Evolutionary conservation across 2,888 invertebrate species (phyloP).

Genomic region (Griposia aprilina): DNA sequence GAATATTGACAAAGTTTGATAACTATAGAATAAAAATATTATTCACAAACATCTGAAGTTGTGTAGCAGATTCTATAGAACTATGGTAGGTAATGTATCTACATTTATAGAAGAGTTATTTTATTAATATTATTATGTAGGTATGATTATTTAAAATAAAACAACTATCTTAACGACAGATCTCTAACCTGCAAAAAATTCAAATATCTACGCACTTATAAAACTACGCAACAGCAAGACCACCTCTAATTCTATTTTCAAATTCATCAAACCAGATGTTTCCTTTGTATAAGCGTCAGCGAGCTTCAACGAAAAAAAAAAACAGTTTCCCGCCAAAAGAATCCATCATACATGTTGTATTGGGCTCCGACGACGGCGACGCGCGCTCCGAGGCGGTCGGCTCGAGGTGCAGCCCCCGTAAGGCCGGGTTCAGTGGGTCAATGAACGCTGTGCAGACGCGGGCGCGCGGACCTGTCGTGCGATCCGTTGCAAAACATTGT

Average conservation of each 20-base stretch:
- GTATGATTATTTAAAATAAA: background rate
- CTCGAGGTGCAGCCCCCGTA: conserved; percentile 66
- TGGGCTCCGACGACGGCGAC: conserved; percentile 43
- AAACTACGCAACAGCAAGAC: conserved; percentile 33
- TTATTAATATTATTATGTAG: background rate
- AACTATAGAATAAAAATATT: background rate
- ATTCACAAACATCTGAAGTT: conserved; percentile 5
- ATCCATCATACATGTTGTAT: conserved; percentile 48
- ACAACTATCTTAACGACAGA: background rate
- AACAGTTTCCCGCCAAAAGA: conserved; percentile 61
- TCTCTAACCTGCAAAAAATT: background rate
- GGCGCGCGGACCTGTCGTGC: conserved; percentile 79
- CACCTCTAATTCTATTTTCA: conserved; percentile 53
- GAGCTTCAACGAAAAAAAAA: conserved; percentile 37
- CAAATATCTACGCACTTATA: background rate
- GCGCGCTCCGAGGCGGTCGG: conserved; percentile 63
- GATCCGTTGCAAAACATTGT: conserved; percentile 83
- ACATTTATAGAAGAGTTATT: background rate
- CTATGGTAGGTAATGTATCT: background rate
- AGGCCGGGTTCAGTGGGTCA: conserved; percentile 87
- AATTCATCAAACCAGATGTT: conserved; percentile 55
- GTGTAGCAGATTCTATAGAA: background rate
- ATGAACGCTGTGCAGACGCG: conserved; percentile 82
- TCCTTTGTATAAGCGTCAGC: conserved; percentile 43
- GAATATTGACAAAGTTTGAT: conserved; percentile 13